These are phyloP conservation scores for Sebastes fasciatus DNA, from an alignment of 2,113 vertebrate species.

Conservation along the genomic window DNA sequence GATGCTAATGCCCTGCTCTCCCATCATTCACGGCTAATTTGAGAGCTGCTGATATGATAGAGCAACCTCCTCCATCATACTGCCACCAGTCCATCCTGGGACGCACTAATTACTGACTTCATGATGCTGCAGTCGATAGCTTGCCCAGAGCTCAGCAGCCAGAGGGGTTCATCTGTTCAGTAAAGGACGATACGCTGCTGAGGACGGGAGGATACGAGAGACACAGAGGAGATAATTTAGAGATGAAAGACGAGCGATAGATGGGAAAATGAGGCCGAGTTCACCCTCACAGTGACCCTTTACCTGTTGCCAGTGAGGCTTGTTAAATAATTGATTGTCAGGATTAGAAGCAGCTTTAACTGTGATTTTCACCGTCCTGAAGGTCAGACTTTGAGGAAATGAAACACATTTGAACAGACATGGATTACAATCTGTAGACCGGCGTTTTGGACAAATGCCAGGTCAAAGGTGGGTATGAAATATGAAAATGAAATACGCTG, in stretches of 20 bases:
- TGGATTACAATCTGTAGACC: background rate
- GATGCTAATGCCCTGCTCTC: background rate
- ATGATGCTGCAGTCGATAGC: slow-evolving; percentile 52
- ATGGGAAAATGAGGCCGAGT: background rate
- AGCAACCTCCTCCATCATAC: slow-evolving; percentile 28
- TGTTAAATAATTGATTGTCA: slow-evolving; percentile 24
- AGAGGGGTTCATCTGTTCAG: slow-evolving; percentile 29
- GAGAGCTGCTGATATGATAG: slow-evolving; percentile 6
- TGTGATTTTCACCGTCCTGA: slow-evolving; percentile 1
- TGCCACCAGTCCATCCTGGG: slow-evolving; percentile 35
- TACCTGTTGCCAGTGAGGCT: background rate
- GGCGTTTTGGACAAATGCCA: slow-evolving; percentile 4
- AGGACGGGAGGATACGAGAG: slow-evolving; percentile 12
- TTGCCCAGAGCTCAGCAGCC: slow-evolving; percentile 27
- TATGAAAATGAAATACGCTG: background rate
- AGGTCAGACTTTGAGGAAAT: slow-evolving; percentile 21
- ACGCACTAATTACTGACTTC: slow-evolving; percentile 62
- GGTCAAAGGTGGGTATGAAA: background rate
- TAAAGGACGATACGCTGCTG: slow-evolving; percentile 1
- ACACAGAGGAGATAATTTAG: slow-evolving; percentile 23
- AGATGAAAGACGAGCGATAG: background rate
- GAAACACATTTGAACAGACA: background rate
- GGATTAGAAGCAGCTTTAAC: background rate
- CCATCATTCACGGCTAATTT: slow-evolving; percentile 46
- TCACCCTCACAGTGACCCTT: slow-evolving; percentile 11